phyloP scores from a whole-genome alignment of 2,113 vertebrate genomes.

The Thinocorus orbignyianus region DNA sequence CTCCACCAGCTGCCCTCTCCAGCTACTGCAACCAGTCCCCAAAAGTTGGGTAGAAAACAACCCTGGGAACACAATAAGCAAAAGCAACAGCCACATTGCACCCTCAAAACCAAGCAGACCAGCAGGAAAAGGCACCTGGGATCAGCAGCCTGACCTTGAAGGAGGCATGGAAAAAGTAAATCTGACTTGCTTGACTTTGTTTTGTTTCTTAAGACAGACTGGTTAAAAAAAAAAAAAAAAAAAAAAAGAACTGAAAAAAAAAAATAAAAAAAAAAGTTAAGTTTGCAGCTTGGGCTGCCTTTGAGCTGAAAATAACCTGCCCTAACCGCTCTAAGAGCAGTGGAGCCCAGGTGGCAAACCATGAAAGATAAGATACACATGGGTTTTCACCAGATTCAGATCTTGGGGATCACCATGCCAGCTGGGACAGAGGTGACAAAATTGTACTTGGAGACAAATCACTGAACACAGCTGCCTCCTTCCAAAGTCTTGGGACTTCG shows the following conservation, averaged over 20 bases:
- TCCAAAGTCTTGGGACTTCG: background rate
- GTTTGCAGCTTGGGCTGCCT: background rate
- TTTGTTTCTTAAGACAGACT: background rate
- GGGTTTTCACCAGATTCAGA: background rate
- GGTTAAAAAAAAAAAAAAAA: background rate
- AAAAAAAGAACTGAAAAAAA: too few relatives aligned
- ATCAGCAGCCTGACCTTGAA: background rate
- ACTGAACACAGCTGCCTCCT: background rate
- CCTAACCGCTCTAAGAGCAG: background rate
- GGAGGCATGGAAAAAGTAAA: background rate
- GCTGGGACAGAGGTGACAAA: background rate
- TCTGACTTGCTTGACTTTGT: background rate
- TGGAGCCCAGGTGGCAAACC: background rate
- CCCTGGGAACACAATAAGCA: background rate
- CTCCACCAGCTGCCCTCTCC: background rate
- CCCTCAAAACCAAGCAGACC: background rate
- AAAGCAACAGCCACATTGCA: background rate
- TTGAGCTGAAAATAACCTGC: background rate
- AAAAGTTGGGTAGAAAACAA: background rate
- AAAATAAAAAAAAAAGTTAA: background rate
- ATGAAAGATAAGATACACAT: background rate
- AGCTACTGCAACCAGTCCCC: background rate
- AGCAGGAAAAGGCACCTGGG: background rate
- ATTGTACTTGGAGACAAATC: rapidly evolving
- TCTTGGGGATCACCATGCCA: background rate